Evolutionary conservation across 2,113 vertebrate species (phyloP), one percentile per base, ranked within the genome.

Genomic region (Gobius niger): DNA sequence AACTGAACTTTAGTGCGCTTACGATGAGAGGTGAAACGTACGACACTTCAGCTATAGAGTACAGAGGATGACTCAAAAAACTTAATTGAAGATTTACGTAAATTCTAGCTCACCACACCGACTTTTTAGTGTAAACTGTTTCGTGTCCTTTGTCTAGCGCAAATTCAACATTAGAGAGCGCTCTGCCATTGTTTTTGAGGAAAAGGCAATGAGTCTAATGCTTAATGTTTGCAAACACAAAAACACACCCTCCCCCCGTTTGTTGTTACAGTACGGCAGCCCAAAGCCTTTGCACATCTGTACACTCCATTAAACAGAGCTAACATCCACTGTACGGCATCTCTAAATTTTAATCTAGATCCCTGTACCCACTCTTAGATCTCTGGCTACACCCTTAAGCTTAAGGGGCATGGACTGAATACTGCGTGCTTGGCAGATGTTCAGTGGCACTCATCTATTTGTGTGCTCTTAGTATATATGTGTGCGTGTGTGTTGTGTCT

Each of bases 281-380:
- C 54, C 56, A 73, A 82, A 84, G 81, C 77, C 64, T 66, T 51
- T 19, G 52, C 79, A 83, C 87, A 89, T 87, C 82, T 90, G 89
- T 82, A 78, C 69, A 14, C 85, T 85, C 87, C 63, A 87, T 65
- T 44, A 81, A 73, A 82, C 81, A 81, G 80, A 84, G 76, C 16
- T 70, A 77, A 81, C 86, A 83, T 78, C 75, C 73, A 81, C 80
- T 76, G 74, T 78, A 81, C 81, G 73, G 62, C 34, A 8, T 85
- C 77, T 84, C 87, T 77, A 80, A 77, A 78, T 84, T 78, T 87
- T 88, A 88, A 89, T 90, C 89, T 88, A 76, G 86, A 89, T 87
- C 89, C 84, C 75, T 75, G 76, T 65, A 71, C 76, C 78, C 64
- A 78, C 78, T 82, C 77, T 82, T 83, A 86, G 83, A 88, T 78